Conservation (phyloP, 2,888 invertebrate genomes). For the Heteromyza rotundicornis region DNA sequence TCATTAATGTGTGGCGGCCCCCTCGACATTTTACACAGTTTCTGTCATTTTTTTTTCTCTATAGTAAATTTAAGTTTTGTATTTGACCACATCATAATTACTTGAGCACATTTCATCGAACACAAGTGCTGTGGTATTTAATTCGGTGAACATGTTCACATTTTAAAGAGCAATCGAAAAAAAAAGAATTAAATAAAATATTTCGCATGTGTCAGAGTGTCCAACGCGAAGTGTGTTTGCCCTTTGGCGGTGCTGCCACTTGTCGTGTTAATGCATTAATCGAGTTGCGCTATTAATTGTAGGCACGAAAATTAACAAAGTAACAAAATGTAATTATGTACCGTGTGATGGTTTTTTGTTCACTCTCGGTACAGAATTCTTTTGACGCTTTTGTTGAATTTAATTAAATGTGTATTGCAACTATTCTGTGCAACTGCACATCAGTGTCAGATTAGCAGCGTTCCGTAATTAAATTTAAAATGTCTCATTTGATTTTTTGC, state of each 20-base stretch:
- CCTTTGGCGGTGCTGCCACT: not conserved
- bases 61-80: too few relatives aligned
- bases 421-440: not conserved
- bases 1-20: not conserved
- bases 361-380: too few relatives aligned
- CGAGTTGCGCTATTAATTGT: not conserved
- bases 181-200: too few relatives aligned
- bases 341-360: too few relatives aligned
- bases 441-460: too few relatives aligned
- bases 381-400: not conserved
- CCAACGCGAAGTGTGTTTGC: too few relatives aligned
- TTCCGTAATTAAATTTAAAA: not conserved
- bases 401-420: not conserved
- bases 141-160: too few relatives aligned
- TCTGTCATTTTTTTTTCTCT: not conserved
- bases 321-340: too few relatives aligned
- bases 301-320: too few relatives aligned
- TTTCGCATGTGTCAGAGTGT: too few relatives aligned
- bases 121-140: slow-evolving; percentile 12
- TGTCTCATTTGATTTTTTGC: not conserved
- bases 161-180: too few relatives aligned
- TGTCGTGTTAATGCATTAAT: not conserved
- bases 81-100: slow-evolving; percentile 4
- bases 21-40: not conserved
- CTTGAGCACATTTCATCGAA: slow-evolving; percentile 20